These are phyloP conservation scores for Polydrusus cervinus DNA, from an alignment of 2,888 invertebrate genomes.

Conservation along the genomic window DNA sequence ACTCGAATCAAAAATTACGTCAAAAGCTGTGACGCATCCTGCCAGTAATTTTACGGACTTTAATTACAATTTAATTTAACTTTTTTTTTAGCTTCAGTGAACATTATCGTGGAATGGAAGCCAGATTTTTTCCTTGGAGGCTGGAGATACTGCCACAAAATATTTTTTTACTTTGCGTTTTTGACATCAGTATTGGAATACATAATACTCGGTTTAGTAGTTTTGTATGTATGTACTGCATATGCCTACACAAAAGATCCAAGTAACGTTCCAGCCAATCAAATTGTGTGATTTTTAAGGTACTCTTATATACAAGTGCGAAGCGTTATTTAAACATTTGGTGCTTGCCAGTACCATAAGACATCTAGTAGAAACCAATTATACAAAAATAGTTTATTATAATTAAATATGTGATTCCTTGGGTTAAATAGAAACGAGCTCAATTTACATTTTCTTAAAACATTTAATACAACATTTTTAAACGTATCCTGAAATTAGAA, in stretches of 20 bases:
- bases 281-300: neutral
- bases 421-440: too few species aligned
- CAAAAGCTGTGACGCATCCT: too few species aligned
- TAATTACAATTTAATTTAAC: too few species aligned
- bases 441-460: too few species aligned
- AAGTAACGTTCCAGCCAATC: neutral
- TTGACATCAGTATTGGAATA: constrained; percentile 47
- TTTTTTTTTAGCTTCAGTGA: constrained; percentile 49
- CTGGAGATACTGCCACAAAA: constrained; percentile 55
- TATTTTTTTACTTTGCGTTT: constrained; percentile 52
- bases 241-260: constrained; percentile 33
- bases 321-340: too few species aligned
- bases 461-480: too few species aligned
- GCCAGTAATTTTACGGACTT: too few species aligned
- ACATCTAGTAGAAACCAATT: too few species aligned
- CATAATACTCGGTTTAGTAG: constrained; percentile 46
- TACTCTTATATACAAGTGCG: neutral
- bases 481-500: too few species aligned
- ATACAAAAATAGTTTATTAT: too few species aligned
- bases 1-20: too few species aligned
- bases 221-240: constrained; percentile 47
- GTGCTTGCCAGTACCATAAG: neutral
- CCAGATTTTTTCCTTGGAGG: constrained; percentile 57
- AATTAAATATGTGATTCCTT: too few species aligned
- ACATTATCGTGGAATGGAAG: constrained; percentile 57